Percentiles rank a stretch among this genome's conserved stretches.
phyloP scores from a whole-genome alignment of 2,113 vertebrate species.

The Daubentonia madagascariensis region DNA sequence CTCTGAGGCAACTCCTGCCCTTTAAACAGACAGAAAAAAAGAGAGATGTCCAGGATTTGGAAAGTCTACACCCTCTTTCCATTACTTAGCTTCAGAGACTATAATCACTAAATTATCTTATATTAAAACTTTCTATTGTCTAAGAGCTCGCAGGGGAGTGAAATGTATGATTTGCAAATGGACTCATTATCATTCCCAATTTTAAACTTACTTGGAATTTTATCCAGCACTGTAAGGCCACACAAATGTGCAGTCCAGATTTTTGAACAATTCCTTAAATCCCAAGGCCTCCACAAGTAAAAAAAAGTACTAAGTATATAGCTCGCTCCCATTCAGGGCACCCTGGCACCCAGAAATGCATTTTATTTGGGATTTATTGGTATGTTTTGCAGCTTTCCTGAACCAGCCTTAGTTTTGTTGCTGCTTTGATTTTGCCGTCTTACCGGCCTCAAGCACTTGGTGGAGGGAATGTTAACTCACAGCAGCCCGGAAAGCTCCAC shows the following conservation, averaged over 20 bases:
- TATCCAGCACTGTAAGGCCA: neutral
- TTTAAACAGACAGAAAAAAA: neutral
- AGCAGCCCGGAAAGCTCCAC: neutral
- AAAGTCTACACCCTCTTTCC: neutral
- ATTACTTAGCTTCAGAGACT: neutral
- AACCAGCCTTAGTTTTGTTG: neutral
- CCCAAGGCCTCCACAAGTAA: neutral
- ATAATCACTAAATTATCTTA: slow-evolving; percentile 49
- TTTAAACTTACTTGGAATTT: neutral
- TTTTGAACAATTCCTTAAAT: neutral
- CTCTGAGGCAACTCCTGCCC: neutral
- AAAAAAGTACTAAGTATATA: neutral
- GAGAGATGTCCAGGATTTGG: neutral
- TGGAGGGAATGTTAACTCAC: too few species aligned
- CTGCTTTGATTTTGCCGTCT: neutral
- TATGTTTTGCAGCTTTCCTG: neutral
- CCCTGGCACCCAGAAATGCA: neutral
- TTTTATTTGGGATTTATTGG: neutral
- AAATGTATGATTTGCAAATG: neutral
- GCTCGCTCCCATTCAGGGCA: neutral
- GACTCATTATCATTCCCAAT: neutral
- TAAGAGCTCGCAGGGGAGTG: neutral
- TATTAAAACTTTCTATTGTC: neutral
- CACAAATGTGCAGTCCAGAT: neutral
- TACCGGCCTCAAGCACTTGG: neutral